phyloP scores from a whole-genome alignment of 64 coral and sea anemone genomes.

The Montipora capricornis region DNA sequence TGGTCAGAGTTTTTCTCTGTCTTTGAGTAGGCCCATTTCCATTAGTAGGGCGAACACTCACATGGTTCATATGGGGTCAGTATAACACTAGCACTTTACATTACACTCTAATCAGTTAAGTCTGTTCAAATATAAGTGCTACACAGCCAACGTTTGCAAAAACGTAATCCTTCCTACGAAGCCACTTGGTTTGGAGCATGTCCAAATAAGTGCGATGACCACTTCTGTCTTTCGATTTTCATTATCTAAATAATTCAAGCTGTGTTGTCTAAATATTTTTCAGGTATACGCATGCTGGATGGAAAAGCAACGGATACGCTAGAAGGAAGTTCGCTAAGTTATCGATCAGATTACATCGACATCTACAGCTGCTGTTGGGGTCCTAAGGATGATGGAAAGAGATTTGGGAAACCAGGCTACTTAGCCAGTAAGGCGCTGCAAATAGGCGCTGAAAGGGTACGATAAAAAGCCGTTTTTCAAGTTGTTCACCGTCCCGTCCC shows the following conservation, averaged over 20 bases:
- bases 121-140: too few species aligned
- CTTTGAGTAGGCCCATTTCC: too few species aligned
- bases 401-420: conserved; percentile 87
- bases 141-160: too few species aligned
- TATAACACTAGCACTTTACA: too few species aligned
- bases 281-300: conserved; percentile 92
- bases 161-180: too few species aligned
- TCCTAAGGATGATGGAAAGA: conserved; percentile 90
- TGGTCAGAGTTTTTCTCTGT: too few species aligned
- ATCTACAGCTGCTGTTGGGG: conserved; percentile 96
- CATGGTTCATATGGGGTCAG: too few species aligned
- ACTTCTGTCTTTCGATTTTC: not conserved
- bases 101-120: too few species aligned
- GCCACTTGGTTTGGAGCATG: too few species aligned
- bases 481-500: not conserved
- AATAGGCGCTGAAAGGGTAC: conserved; percentile 87
- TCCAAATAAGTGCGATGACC: not conserved
- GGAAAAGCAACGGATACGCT: conserved; percentile 80
- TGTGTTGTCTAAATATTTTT: not conserved
- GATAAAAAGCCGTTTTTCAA: not conserved
- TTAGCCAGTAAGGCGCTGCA: conserved; percentile 81
- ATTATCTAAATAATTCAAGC: not conserved
- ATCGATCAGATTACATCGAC: conserved; percentile 89
- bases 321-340: conserved; percentile 83
- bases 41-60: too few species aligned